A percentile compares a stretch with the other conserved stretches of the same genome.
Evolutionary conservation across 1,140 invertebrate species (phyloP).

Genomic region (Nixonia krombeini): DNA sequence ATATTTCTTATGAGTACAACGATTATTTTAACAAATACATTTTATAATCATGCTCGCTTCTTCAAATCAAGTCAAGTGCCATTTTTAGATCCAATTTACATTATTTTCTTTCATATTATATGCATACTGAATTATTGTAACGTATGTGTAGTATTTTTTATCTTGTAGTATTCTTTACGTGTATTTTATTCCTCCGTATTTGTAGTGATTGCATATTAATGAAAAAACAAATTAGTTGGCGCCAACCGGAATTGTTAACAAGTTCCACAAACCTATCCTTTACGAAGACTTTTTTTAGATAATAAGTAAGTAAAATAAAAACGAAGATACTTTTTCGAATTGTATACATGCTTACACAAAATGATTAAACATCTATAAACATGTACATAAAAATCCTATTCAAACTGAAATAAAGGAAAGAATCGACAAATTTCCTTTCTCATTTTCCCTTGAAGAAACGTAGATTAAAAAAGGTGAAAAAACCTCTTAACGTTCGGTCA

Average conservation of each 20-base stretch:
- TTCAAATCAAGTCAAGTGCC: too few species aligned
- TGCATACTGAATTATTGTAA: neutral
- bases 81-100: neutral
- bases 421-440: neutral
- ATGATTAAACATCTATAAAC: neutral
- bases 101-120: neutral
- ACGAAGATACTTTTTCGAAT: neutral
- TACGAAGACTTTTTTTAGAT: neutral
- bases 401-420: neutral
- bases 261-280: neutral
- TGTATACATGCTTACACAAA: neutral
- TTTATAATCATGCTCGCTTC: too few species aligned
- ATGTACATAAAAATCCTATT: conserved; percentile 3
- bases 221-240: too few species aligned
- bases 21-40: too few species aligned
- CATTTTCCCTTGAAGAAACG: too few species aligned
- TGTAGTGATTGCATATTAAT: neutral
- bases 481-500: neutral
- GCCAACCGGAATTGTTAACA: neutral
- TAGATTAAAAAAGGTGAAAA: neutral
- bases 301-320: neutral
- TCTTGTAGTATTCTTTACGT: too few species aligned
- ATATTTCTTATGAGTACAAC: too few species aligned
- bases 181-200: too few species aligned
- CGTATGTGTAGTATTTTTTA: neutral